Evolutionary conservation across 1,140 invertebrate species (phyloP), one percentile per base, ranked within the genome.

Genomic region (Drosophila parabipectinata): DNA sequence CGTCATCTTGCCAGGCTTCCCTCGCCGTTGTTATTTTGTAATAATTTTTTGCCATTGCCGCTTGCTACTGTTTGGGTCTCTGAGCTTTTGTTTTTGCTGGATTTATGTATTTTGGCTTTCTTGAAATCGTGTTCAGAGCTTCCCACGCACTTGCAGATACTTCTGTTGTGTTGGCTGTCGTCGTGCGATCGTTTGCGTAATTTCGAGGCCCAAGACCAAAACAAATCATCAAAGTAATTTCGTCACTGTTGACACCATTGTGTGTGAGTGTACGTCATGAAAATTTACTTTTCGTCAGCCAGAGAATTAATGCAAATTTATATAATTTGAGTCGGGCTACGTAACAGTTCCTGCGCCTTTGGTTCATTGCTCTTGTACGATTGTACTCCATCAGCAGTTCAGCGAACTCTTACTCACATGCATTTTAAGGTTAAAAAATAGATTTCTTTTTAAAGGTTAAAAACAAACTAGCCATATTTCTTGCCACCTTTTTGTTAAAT

Each of bases 131-230:
- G 75, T 60, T 41, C 39, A 47, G 28, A 55, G 74, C 83, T 87
- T 87, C 82, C 82, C 82, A 87, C 82, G 82, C 82, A 88, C 75
- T 77, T 45, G 59, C 56, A 58, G 57, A 63, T 71, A 77, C 67
- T 67, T 75, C 55, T 37, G 34, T 72, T 37, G 34, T 59, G 58
- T 64, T 45, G 26, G 45, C 48, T 83, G 64, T 63, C 41, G 77
- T 71, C 64, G 51, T 77, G 80, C 56, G 60, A 80, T 82, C 62
- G 83, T 88, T 87, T 87, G 83, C 83, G 83, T 88, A 88, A 87
- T 85, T 85, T 48, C 64, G 18, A 51, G 76, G 60, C 28, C 54
- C 59, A 48, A 69, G 50, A 62, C 28, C 44, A 56, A 48, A 61
- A 56, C 41, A 64, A 75, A 75, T 34, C 56, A 77, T 50, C 62